A percentile compares a stretch with the other conserved stretches of the same genome.
Conservation (phyloP, 2,113 vertebrate species). For the Scomber colias region DNA sequence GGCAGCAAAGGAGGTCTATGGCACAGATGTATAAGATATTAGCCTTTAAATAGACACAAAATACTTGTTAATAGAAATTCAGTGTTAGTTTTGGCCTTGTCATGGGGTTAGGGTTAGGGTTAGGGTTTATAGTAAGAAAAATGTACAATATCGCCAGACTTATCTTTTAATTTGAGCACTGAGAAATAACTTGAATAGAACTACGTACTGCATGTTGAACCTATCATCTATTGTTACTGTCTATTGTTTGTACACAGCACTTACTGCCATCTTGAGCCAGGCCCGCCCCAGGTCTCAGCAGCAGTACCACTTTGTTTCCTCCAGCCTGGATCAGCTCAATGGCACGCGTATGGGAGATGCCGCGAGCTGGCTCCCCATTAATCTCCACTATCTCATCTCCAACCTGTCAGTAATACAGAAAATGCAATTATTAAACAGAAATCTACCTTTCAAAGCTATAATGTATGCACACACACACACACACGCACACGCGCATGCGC, state of each 20-base stretch:
- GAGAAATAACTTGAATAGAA: neutral
- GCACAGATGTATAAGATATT: no score
- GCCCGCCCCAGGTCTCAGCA: slow-evolving; percentile 93
- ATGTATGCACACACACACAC: no score
- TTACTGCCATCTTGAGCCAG: slow-evolving; percentile 94
- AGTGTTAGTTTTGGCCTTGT: no score
- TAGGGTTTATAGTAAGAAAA: no score
- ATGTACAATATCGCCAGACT: no score
- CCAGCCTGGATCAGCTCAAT: slow-evolving; percentile 99
- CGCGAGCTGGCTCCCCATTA: slow-evolving; percentile 96
- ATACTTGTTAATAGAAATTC: no score
- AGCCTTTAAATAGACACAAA: no score
- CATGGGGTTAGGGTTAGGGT: no score
- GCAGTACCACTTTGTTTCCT: slow-evolving; percentile 93
- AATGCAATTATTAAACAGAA: slow-evolving; percentile 20
- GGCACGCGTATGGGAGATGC: slow-evolving; percentile 96
- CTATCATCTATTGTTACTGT: neutral
- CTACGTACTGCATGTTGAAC: neutral
- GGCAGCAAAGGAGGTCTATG: no score
- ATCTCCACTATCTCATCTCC: slow-evolving; percentile 99
- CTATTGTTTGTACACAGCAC: slow-evolving; percentile 57
- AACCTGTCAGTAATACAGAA: slow-evolving; percentile 84
- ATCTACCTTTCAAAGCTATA: neutral
- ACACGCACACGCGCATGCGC: no score
- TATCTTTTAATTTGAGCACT: neutral